Conservation (phyloP, 2,797 vertebrate species). For the Hirundo rustica region DNA sequence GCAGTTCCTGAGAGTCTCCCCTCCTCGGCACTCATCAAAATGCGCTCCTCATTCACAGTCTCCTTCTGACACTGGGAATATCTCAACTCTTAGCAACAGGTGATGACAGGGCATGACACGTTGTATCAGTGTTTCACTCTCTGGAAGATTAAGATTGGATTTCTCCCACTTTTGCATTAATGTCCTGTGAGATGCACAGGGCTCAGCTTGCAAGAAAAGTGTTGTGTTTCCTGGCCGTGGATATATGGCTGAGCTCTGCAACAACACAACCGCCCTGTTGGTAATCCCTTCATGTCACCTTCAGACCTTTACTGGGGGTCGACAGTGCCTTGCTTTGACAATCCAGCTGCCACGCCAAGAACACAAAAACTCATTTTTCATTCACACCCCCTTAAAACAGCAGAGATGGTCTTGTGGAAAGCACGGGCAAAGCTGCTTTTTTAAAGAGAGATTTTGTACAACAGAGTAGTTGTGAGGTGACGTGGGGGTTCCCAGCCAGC, state of each 20-base stretch:
- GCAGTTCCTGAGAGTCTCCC: not conserved
- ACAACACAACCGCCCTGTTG: not conserved
- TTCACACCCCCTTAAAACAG: not conserved
- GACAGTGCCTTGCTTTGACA: not conserved
- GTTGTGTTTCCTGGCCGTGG: not conserved
- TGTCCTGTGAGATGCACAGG: slow-evolving; percentile 1
- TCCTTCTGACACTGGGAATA: slow-evolving; percentile 8
- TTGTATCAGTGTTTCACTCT: slow-evolving; percentile 22
- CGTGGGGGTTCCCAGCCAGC: rapidly evolving
- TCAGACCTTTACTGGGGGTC: not conserved
- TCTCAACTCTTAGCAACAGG: slow-evolving; percentile 54
- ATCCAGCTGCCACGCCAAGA: not conserved
- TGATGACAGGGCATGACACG: slow-evolving; percentile 53
- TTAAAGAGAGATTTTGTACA: rapidly evolving
- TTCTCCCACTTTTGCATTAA: slow-evolving; percentile 38
- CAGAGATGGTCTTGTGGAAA: not conserved
- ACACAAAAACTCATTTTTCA: not conserved
- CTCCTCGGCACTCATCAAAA: slow-evolving; percentile 45
- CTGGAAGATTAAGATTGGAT: slow-evolving; percentile 20
- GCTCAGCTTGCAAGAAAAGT: not conserved
- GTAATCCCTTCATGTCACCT: not conserved
- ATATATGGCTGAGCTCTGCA: not conserved
- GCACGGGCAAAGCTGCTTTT: not conserved
- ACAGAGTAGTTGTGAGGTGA: rapidly evolving
- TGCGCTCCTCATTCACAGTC: slow-evolving; percentile 31